Base-by-base conservation (phyloP, 1,140 invertebrate genomes). In the Heliconius congener region DNA sequence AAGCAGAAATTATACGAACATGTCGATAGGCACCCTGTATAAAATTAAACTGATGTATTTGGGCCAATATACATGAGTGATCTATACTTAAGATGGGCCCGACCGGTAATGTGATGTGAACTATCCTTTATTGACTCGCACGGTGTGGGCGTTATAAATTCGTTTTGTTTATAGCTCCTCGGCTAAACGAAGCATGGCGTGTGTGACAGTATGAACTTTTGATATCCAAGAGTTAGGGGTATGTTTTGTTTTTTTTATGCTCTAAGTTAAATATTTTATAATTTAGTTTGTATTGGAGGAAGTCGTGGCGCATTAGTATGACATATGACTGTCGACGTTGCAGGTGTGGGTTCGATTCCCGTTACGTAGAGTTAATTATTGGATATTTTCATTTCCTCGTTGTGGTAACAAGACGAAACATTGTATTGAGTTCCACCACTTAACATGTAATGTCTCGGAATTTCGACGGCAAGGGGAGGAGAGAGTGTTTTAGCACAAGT, bases 51-150 rank as follows among this genome's bases (percentile, higher is more conserved):
- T 30, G 27, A 27, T 66, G 13, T 66, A 66, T 66, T 66, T 27
- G 0, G 60, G 27, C 27, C 18, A 16, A 66, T 66, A 30, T 66
- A 30, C 0, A 66, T 30, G 11, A 60, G n/a, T 66, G 27, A 27
- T 5, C 60, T 30, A 66, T 66, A 27, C 27, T 27, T 66, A 66
- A 66, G 60, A 30, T 30, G 60, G 60, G 60, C 57, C 74, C 37
- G n/a, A n/a, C 66, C 42, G 8, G 74, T 76, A 71, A 76, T 76
- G 74, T 34, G 30, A 76, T 76, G 74, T 76, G 74, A 70, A 70
- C 13, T 76, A 76, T 37, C 74, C 74, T 30, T 50, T 76, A 76
- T 76, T 76, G 60, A 76, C 74, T 76, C 16, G 19, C 9, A 66
- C 4, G 27, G 74, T 34, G 52, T 71, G 3, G 19, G 5, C 39